Evolutionary conservation across 53 echinoderm and acorn worm genomes (phyloP).

Genomic region (Zoroaster sp.): DNA sequence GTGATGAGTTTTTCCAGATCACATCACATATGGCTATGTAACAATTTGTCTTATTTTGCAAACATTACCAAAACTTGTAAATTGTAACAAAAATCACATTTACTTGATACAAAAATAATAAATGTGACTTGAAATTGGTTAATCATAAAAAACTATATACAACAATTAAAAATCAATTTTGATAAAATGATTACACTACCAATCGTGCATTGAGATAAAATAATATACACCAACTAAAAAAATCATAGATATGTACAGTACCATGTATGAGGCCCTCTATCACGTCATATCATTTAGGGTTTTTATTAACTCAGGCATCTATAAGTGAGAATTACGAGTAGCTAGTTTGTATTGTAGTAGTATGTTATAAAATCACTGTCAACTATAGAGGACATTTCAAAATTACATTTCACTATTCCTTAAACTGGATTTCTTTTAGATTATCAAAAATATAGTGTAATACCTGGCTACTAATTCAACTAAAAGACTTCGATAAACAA

Average conservation of each 20-base stretch:
- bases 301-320: no score
- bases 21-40: not conserved
- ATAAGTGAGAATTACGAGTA: not conserved
- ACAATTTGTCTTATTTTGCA: not conserved
- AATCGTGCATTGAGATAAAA: not conserved
- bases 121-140: not conserved
- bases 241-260: not conserved
- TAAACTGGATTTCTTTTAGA: not conserved
- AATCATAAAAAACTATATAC: not conserved
- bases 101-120: not conserved
- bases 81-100: not conserved
- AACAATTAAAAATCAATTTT: not conserved
- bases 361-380: no score
- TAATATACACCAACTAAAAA: not conserved
- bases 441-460: constrained; percentile 52
- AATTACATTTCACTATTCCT: no score
- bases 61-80: not conserved
- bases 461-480: constrained; percentile 37
- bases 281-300: no score
- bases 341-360: no score
- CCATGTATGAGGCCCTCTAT: not conserved
- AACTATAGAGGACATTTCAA: no score
- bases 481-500: not conserved
- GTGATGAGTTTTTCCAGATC: no score
- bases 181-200: not conserved